Evolutionary conservation across 2,797 vertebrate species (phyloP), one percentile per base, ranked within the genome.

Genomic region (Enteromius viviparus): DNA sequence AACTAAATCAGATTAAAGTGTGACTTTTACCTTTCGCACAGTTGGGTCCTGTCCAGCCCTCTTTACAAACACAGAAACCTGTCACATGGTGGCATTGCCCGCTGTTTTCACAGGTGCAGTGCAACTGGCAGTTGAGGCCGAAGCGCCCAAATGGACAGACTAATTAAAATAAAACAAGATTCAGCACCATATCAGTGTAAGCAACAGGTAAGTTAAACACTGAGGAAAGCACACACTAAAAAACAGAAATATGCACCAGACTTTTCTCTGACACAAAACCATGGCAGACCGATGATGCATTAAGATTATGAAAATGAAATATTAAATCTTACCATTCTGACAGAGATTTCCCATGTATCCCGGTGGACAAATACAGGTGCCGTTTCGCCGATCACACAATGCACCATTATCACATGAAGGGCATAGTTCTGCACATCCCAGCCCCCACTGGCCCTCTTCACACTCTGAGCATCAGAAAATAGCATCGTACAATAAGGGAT

Each of bases 401-500:
- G 88, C 95, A 0, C 89, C 89, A 0, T 96, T 94, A 15, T 93
- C 89, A 4, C 96, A 97, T 0, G 51, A 53, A 0, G 90, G 93
- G 82, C 96, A 96, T 26, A 92, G 87, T 87, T 94, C 90, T 86
- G 94, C 93, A 88, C 96, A 96, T 84, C 94, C 95, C 0, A 80
- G 84, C 0, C 96, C 96, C 96, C 96, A 96, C 76, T 0, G 94
- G 3, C 95, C 95, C 4, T 91, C 91, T 0, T 93, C 94, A 83
- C 96, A 97, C 74, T 93, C 96, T 97, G 87, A 10, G 42, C 9
- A 23, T 64, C 34, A 26, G 29, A 11, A 29, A 21, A 49, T n/a
- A n/a, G n/a, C n/a, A 9, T 49, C 21, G 78, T 8, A 60, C 45
- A 14, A 14, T 49, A 23, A 47, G 7, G 12, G 7, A 47, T 51